Conservation (phyloP, 2,113 vertebrate genomes). For the Myocastor coypus region DNA sequence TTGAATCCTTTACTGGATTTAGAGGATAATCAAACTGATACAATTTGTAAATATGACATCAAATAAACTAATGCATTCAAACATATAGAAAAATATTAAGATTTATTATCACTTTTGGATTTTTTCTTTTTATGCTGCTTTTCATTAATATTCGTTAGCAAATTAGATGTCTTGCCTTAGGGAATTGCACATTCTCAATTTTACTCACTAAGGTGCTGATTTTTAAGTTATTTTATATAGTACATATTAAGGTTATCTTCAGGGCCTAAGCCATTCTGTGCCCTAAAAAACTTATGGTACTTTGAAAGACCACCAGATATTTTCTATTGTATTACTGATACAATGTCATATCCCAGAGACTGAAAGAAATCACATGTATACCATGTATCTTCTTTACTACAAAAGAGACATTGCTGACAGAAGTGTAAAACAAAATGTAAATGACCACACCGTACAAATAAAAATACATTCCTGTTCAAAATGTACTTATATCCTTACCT, state of each 20-base stretch:
- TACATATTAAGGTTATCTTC: background rate
- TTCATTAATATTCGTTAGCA: slow-evolving; percentile 40
- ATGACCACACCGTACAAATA: background rate
- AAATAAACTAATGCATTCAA: background rate
- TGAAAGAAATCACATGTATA: background rate
- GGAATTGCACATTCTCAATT: background rate
- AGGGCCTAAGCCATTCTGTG: background rate
- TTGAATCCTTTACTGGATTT: background rate
- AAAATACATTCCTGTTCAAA: background rate
- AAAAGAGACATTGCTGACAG: background rate
- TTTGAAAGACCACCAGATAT: background rate
- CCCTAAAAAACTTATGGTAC: background rate
- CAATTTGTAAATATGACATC: background rate
- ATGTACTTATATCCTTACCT: slow-evolving; percentile 86
- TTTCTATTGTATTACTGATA: background rate
- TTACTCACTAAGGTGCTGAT: background rate
- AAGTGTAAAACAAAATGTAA: background rate
- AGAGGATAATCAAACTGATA: background rate
- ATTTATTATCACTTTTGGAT: background rate
- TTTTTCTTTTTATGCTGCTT: background rate
- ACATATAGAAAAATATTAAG: background rate
- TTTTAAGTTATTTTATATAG: background rate
- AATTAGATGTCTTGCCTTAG: background rate
- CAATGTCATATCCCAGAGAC: background rate
- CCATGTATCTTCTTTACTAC: background rate